Conservation (phyloP, 2,888 invertebrate genomes). For the Polyommatus icarus region DNA sequence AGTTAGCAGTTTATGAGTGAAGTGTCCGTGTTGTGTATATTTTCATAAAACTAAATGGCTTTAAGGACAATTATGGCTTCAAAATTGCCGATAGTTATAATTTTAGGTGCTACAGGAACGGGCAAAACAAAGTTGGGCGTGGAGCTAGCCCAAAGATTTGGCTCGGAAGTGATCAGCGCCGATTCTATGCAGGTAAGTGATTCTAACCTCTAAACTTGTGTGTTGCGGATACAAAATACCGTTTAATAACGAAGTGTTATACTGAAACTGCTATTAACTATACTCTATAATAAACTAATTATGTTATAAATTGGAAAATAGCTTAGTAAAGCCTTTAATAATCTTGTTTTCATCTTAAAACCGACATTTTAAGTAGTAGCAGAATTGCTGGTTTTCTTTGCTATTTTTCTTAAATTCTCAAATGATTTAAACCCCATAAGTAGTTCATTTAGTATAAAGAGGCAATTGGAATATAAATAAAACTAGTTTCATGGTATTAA, state of each 20-base stretch:
- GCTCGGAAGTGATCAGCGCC: conserved; percentile 96
- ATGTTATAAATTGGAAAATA: not conserved
- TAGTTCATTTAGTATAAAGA: too few relatives aligned
- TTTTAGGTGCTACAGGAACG: conserved; percentile 97
- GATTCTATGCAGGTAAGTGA: conserved; percentile 97
- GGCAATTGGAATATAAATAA: too few relatives aligned
- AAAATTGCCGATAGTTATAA: conserved; percentile 87
- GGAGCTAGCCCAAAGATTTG: conserved; percentile 91
- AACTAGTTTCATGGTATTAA: too few relatives aligned
- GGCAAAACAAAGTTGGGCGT: conserved; percentile 98
- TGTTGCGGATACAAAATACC: conserved; percentile 32
- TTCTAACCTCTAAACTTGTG: conserved; percentile 58
- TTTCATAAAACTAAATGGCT: conserved; percentile 56
- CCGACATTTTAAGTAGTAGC: not conserved
- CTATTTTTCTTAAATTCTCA: not conserved
- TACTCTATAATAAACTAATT: not conserved
- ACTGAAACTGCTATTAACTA: conserved; percentile 22
- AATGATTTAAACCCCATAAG: too few relatives aligned
- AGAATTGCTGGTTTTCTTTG: not conserved
- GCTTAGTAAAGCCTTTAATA: not conserved
- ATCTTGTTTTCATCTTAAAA: not conserved
- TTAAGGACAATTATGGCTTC: conserved; percentile 63
- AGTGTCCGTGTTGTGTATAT: conserved; percentile 37
- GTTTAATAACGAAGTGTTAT: not conserved
- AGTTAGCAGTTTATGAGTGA: conserved; percentile 46